Conservation (phyloP, 2,797 vertebrate genomes). For the Chiroxiphia lanceolata region DNA sequence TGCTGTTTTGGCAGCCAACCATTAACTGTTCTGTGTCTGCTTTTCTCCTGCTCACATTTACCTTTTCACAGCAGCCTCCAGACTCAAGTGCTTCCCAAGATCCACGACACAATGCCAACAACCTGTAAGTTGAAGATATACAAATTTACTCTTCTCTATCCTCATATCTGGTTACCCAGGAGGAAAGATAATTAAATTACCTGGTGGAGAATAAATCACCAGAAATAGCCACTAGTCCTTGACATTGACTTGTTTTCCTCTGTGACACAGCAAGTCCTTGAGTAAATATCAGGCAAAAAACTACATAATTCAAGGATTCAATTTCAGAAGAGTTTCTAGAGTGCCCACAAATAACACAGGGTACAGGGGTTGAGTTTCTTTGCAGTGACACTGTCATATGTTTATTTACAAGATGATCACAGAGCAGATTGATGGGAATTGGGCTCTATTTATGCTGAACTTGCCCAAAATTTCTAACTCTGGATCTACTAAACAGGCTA, state of each 20-base stretch:
- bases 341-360: not conserved
- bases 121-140: not conserved
- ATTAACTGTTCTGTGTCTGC: slow-evolving; percentile 12
- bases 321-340: not conserved
- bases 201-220: not conserved
- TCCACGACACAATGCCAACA: not conserved
- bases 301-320: not conserved
- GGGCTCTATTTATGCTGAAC: not conserved
- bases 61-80: slow-evolving; percentile 8
- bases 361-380: not conserved
- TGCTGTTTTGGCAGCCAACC: slow-evolving; percentile 9
- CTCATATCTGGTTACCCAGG: not conserved
- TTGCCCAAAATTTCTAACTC: not conserved
- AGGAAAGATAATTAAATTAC: slow-evolving; percentile 9
- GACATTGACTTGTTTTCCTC: not conserved
- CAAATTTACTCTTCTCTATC: not conserved
- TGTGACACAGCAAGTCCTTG: not conserved
- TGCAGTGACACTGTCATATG: not conserved
- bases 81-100: not conserved
- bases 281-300: not conserved
- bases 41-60: slow-evolving; percentile 33
- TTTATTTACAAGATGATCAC: not conserved
- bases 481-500: rapidly evolving
- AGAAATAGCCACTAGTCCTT: not conserved
- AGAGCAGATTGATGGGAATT: not conserved